These are phyloP conservation scores for Siphamia tubifer DNA, from an alignment of 2,113 vertebrate species.

Conservation along the genomic window DNA sequence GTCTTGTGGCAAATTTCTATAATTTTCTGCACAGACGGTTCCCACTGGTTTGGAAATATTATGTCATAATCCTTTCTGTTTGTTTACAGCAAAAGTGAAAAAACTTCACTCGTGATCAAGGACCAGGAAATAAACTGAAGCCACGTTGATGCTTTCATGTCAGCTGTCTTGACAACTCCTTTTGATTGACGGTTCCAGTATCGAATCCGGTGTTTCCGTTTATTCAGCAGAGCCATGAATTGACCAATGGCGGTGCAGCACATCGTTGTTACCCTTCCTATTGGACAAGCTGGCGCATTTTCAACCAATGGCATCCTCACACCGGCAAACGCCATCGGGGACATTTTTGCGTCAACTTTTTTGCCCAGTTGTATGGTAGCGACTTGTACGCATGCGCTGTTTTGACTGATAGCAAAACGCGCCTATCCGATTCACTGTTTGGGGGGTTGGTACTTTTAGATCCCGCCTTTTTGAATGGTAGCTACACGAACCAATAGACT, in stretches of 20 bases:
- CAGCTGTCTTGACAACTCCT: constrained; percentile 49
- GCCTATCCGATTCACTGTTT: constrained; percentile 64
- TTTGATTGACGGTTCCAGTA: constrained; percentile 45
- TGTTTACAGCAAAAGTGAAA: constrained; percentile 1
- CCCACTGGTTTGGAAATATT: too few species aligned
- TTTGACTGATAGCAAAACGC: constrained; percentile 12
- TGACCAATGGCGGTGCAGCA: constrained; percentile 36
- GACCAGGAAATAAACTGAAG: constrained; percentile 41
- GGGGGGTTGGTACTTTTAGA: constrained; percentile 7
- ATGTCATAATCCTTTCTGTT: not conserved
- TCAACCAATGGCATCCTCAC: constrained; percentile 35
- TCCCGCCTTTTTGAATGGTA: constrained; percentile 45
- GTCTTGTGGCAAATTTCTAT: too few species aligned
- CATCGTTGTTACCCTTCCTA: fast-evolving
- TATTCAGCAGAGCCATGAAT: not conserved
- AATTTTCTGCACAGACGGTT: too few species aligned
- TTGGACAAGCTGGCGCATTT: constrained; percentile 18
- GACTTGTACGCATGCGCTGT: constrained; percentile 26
- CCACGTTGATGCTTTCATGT: constrained; percentile 78
- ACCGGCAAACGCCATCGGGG: constrained; percentile 29
- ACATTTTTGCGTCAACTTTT: constrained; percentile 57
- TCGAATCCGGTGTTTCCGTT: not conserved
- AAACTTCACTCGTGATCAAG: constrained; percentile 64
- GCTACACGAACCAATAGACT: constrained; percentile 19
- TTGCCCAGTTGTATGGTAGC: not conserved